Base-by-base conservation (phyloP, 2,797 vertebrate genomes). In the Coluber constrictor region DNA sequence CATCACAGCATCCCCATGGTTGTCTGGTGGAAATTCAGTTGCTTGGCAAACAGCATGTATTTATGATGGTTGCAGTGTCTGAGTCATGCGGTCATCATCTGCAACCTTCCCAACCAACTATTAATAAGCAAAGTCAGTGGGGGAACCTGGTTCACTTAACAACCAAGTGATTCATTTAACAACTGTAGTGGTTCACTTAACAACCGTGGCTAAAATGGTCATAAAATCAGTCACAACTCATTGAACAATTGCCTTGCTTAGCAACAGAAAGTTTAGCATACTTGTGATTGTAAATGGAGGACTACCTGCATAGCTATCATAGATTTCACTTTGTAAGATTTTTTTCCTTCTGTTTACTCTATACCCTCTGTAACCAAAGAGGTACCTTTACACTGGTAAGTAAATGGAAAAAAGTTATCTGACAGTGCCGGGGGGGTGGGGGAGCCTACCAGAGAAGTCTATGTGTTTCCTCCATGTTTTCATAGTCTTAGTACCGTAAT, bases 391-490 rank as follows among this genome's bases (percentile, higher is more conserved):
- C 47, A 74, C 32, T 59, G n/a, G 29, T 32, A 54, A 12, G 12
- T 32, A 16, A 13, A 59, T 2, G 20, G 32, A 11, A 11, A 79
- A 0, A 37, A 55, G 16, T 79, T 60, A 92, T 55, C 89, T 2
- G 0, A 7, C 7, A 32, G 55, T 51, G 90, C 90, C 90, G 92
- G 79, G 91, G 88, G 3, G 87, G 57, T 3, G 86, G 59, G 59
- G 18, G 86, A 94, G 92, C 91, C 6, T 0, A 29, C 3, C 54
- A 55, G 92, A 93, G 89, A 96, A 96, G 29, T 2, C 66, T 59
- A 86, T 88, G 92, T 94, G 92, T 94, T 20, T n/a, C 60, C 92
- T 37, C 61, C 29, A 25, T 92, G 86, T 59, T 59, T 59, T 59
- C 18, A 59, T 23, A 59, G 18, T 59, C 20, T 59, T 23, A 59